phyloP scores from a whole-genome alignment of 2,797 vertebrate species.

The Cyclura pinguis region DNA sequence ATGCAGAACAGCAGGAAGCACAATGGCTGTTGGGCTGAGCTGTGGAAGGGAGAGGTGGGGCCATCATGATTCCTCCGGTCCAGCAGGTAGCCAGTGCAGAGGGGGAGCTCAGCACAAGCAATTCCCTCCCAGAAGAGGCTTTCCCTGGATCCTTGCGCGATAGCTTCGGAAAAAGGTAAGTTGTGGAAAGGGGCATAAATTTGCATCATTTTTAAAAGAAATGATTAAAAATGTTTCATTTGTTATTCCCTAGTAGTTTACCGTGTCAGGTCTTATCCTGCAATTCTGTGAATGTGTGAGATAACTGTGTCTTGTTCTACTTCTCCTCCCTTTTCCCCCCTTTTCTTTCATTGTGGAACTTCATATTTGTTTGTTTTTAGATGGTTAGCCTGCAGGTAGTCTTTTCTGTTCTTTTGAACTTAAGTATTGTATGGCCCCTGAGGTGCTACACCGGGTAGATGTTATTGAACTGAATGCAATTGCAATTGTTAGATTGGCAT shows the following conservation, averaged over 20 bases:
- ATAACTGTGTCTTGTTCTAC: background rate
- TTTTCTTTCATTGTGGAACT: background rate
- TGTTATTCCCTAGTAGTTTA: background rate
- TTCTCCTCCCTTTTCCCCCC: background rate
- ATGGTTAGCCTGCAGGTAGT: background rate
- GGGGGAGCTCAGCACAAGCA: no score
- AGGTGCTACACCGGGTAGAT: conserved; percentile 19
- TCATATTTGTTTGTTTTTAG: background rate
- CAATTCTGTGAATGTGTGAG: background rate
- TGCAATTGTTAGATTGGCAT: background rate
- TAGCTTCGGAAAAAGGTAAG: no score
- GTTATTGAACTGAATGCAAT: conserved; percentile 42
- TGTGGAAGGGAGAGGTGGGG: no score
- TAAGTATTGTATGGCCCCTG: conserved; percentile 41
- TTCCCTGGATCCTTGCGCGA: no score
- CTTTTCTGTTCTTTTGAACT: background rate
- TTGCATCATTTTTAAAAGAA: background rate
- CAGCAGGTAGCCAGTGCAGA: no score
- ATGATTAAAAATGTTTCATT: background rate
- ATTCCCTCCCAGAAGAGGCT: no score
- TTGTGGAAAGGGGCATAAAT: background rate
- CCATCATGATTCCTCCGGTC: no score
- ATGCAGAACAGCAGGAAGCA: no score
- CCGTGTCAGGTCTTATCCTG: background rate
- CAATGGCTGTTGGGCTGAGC: no score